These are phyloP conservation scores for Xestia c-nigrum DNA, from an alignment of 2,888 invertebrate genomes.

Conservation along the genomic window DNA sequence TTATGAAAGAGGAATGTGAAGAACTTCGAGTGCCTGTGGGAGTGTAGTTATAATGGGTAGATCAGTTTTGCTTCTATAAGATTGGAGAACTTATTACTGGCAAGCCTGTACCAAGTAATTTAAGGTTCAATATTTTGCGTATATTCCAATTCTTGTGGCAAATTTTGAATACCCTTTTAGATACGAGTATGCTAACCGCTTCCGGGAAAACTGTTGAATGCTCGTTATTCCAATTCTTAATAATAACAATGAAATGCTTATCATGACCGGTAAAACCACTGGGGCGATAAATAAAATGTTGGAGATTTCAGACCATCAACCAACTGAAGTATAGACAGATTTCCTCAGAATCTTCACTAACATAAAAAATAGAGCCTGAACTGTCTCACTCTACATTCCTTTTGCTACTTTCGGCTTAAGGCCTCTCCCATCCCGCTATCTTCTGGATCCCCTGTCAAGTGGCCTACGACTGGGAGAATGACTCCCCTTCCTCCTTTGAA, in stretches of 20 bases:
- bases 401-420: not conserved
- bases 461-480: not conserved
- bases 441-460: not conserved
- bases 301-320: not conserved
- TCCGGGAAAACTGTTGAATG: constrained; percentile 11
- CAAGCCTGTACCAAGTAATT: not conserved
- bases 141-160: not conserved
- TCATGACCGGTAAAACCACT: constrained; percentile 5
- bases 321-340: not conserved
- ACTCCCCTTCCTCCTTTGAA: not conserved
- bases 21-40: constrained; percentile 39
- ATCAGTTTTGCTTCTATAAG: not conserved
- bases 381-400: not conserved
- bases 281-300: not conserved
- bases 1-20: constrained; percentile 39
- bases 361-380: not conserved
- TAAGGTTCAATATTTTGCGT: not conserved
- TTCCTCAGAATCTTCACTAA: not conserved
- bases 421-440: not conserved
- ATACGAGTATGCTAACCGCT: constrained; percentile 25
- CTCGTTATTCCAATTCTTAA: not conserved
- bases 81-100: not conserved
- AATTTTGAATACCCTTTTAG: constrained; percentile 1
- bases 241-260: constrained; percentile 3
- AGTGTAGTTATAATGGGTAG: constrained; percentile 15